A percentile compares a stretch with the other conserved stretches of the same genome.
Evolutionary conservation across 1,140 invertebrate species (phyloP).

Genomic region (Orius laevigatus): DNA sequence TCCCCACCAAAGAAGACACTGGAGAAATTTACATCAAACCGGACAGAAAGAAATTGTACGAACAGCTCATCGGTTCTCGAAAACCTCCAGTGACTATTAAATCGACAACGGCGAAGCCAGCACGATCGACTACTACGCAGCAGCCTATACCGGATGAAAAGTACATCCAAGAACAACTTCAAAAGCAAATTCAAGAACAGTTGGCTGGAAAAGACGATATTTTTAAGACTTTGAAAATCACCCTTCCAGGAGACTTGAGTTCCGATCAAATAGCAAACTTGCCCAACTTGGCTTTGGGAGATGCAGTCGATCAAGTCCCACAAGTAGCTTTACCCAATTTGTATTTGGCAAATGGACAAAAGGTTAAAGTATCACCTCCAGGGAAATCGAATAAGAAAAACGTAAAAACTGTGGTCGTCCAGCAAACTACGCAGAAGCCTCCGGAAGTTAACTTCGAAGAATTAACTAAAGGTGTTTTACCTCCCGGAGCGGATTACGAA

Average conservation of each 20-base stretch:
- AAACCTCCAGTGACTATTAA: slow-evolving; percentile 1
- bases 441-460: slow-evolving; percentile 46
- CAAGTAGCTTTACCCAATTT: slow-evolving; percentile 4
- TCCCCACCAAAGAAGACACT: background rate
- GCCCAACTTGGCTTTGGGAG: slow-evolving; percentile 10
- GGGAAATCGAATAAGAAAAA: slow-evolving; percentile 10
- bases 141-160: slow-evolving; percentile 3
- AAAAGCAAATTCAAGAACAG: slow-evolving; percentile 17
- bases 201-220: slow-evolving; percentile 16
- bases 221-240: slow-evolving; percentile 16
- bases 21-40: slow-evolving; percentile 10
- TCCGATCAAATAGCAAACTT: slow-evolving; percentile 16
- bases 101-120: slow-evolving; percentile 3
- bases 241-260: slow-evolving; percentile 12
- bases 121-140: slow-evolving; percentile 4
- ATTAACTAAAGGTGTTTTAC: slow-evolving; percentile 54
- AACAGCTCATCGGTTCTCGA: slow-evolving; percentile 14
- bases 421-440: slow-evolving; percentile 28
- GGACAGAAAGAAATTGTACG: slow-evolving; percentile 19
- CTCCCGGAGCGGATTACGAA: slow-evolving; percentile 58
- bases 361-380: background rate
- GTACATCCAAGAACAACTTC: slow-evolving; percentile 16
- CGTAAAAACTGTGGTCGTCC: slow-evolving; percentile 19
- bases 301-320: slow-evolving; percentile 4
- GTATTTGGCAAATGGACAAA: slow-evolving; percentile 12